phyloP scores from a whole-genome alignment of 2,888 invertebrate genomes.

The Amorpha juglandis region DNA sequence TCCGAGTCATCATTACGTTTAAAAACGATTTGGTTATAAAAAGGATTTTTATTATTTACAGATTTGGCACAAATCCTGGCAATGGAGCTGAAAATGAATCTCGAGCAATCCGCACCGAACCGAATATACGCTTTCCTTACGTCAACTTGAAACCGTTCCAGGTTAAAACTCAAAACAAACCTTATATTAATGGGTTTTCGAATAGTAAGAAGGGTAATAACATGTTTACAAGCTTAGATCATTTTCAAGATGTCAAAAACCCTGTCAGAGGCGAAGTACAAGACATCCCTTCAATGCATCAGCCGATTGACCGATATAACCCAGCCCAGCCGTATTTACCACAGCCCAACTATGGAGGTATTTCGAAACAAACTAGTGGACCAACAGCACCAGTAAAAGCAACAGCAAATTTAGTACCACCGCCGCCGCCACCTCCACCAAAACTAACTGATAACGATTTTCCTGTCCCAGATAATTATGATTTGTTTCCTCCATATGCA shows the following conservation, averaged over 20 bases:
- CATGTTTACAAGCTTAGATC: constrained; percentile 67
- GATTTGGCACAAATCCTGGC: constrained; percentile 69
- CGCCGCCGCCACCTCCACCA: constrained; percentile 66
- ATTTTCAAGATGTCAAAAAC: constrained; percentile 63
- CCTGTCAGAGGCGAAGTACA: constrained; percentile 77
- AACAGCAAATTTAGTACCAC: constrained; percentile 66
- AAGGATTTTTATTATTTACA: constrained; percentile 47
- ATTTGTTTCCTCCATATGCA: constrained; percentile 75
- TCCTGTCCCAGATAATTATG: constrained; percentile 67
- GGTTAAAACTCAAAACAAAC: constrained; percentile 65
- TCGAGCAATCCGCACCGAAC: constrained; percentile 74
- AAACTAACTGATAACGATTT: constrained; percentile 60
- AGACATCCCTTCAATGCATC: constrained; percentile 55
- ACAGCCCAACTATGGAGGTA: constrained; percentile 59
- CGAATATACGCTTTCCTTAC: constrained; percentile 73
- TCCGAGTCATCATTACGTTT: neutral
- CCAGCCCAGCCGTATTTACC: constrained; percentile 80
- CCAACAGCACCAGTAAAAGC: constrained; percentile 48
- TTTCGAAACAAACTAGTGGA: constrained; percentile 63
- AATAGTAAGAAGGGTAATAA: constrained; percentile 65
- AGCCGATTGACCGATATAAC: constrained; percentile 75
- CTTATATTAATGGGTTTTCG: constrained; percentile 45
- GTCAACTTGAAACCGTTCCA: constrained; percentile 76
- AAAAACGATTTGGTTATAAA: constrained; percentile 8
- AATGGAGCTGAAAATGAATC: constrained; percentile 78